Base-by-base conservation (phyloP, 2,888 invertebrate species). In the Oegoconia quadripuncta region DNA sequence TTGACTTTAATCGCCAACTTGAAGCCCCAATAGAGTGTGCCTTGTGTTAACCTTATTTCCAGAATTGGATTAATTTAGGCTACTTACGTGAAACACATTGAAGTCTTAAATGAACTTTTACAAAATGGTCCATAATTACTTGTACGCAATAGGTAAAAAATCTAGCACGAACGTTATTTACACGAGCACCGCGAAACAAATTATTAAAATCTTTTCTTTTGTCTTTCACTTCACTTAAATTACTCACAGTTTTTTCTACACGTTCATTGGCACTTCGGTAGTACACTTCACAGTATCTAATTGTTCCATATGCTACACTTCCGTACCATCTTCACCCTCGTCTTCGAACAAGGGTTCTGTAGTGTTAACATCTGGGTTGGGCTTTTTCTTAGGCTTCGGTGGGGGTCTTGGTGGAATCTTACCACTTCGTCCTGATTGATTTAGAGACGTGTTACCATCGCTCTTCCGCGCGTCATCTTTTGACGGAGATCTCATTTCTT, bases 321-420 rank as follows among this genome's bases (percentile, higher is more conserved):
- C 95, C 58, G 95, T 95, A 51, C 95, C 95, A 56, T 95, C 95
- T 68, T 95, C 95, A 17, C 95, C 94, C 78, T 95, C 95, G 70
- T 95, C 95, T 70, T 95, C 95, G 65, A 95, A 95, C 47, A 95
- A 78, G 43, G 95, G 94, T 55, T 94, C 94, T 57, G 89, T 91
- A 93, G 89, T 91, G 52, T 72, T 84, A 5, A 79, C 72, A 50
- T 87, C 89, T 3, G 92, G 88, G 35, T 89, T 89, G 11, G 90
- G 89, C 54, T 93, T 91, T 88, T 94, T 95, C 79, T 94, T 95
- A 35, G 94, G 94, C 57, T 94, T 94, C 17, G 95, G 95, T 8
- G 95, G 95, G 31, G 95, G 95, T 59, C 94, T 89, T 1, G 95
- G 95, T 9, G 95, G 95, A 42, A 95, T 91, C 78, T 95, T 95